Evolutionary conservation across 2,888 invertebrate genomes (phyloP).

Genomic region (Orthosia cruda): DNA sequence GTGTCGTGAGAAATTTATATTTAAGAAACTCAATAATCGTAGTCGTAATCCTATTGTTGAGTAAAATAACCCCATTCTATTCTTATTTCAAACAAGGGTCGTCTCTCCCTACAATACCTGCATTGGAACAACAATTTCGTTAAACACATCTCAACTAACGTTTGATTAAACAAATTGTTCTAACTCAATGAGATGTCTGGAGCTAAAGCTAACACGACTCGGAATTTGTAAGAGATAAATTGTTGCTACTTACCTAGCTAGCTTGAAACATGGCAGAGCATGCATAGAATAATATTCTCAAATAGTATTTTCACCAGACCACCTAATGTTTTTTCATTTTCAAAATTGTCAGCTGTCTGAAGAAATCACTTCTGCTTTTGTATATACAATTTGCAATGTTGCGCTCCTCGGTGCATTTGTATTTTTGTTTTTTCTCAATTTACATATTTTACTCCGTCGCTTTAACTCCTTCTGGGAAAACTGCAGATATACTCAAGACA

Average conservation of each 20-base stretch:
- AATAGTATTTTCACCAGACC: constrained; percentile 9
- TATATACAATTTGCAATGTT: constrained; percentile 46
- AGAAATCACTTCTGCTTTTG: constrained; percentile 47
- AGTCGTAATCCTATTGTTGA: too few relatives aligned
- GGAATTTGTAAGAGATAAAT: constrained; percentile 27
- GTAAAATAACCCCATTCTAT: too few relatives aligned
- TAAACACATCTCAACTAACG: background rate
- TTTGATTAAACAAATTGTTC: constrained; percentile 30
- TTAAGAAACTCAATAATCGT: too few relatives aligned
- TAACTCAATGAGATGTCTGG: constrained; percentile 9
- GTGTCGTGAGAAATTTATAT: too few relatives aligned
- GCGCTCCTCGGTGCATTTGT: constrained; percentile 36
- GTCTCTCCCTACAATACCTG: background rate
- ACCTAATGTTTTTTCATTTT: constrained; percentile 31
- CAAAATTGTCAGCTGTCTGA: constrained; percentile 40
- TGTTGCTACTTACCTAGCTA: constrained; percentile 12
- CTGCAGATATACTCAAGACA: constrained; percentile 20
- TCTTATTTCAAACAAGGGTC: background rate
- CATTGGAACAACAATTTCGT: background rate
- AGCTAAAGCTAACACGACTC: constrained; percentile 3
- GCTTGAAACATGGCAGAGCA: constrained; percentile 5
- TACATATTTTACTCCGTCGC: constrained; percentile 51
- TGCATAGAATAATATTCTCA: constrained; percentile 25
- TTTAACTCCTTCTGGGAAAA: constrained; percentile 42
- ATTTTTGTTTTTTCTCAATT: constrained; percentile 45